Percentiles rank a stretch among this genome's conserved stretches.
Conservation (phyloP, 2,113 vertebrate species). For the Neodontobutis hainanensis region DNA sequence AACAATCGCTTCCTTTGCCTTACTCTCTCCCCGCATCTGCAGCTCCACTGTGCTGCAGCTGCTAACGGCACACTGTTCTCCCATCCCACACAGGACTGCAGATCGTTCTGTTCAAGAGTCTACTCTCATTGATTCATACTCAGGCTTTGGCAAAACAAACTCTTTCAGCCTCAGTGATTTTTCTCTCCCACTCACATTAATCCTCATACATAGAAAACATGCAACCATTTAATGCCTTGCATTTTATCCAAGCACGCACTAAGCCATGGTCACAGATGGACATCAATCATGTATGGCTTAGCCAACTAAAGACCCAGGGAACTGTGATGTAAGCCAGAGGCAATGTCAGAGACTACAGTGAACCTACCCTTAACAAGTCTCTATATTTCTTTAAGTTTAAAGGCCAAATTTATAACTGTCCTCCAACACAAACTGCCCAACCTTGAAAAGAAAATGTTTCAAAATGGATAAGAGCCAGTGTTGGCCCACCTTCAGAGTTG, state of each 20-base stretch:
- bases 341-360: not conserved
- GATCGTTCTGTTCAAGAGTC: conserved; percentile 51
- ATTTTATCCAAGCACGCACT: conserved; percentile 53
- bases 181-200: conserved; percentile 44
- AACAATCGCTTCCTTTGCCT: conserved; percentile 48
- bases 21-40: conserved; percentile 51
- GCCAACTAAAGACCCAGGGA: conserved; percentile 20
- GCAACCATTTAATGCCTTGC: conserved; percentile 32
- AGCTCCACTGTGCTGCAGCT: conserved; percentile 55
- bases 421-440: conserved; percentile 54
- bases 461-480: conserved; percentile 28
- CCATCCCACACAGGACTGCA: conserved; percentile 71
- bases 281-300: conserved; percentile 55
- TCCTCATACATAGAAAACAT: conserved; percentile 9
- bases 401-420: conserved; percentile 35
- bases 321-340: not conserved
- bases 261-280: conserved; percentile 39
- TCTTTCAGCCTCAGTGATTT: conserved; percentile 27
- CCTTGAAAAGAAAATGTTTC: conserved; percentile 50
- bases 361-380: not conserved
- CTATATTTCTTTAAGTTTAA: conserved; percentile 1
- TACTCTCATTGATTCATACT: conserved; percentile 34
- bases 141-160: conserved; percentile 27
- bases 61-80: conserved; percentile 62
- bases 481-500: conserved; percentile 44